Evolutionary conservation across 2,113 vertebrate species (phyloP), one percentile per base, ranked within the genome.

Genomic region (Cyrtonyx montezumae): DNA sequence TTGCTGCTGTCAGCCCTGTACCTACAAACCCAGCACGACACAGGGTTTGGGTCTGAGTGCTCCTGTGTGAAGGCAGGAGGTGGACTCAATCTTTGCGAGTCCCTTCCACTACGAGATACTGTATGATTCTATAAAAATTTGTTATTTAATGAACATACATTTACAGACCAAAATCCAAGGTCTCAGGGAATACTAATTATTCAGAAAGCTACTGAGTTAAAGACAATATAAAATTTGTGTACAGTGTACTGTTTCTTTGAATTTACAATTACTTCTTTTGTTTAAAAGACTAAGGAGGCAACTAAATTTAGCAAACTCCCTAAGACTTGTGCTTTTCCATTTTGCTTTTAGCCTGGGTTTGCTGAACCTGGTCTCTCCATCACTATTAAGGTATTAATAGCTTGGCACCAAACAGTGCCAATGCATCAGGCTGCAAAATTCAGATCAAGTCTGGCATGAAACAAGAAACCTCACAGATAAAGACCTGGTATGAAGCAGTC

Each of bases 371-470:
- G 65, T 23, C 69, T 81, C 65, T 91, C 56, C 51, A 69, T 78
- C 30, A 6, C 88, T 65, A 23, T 56, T 62, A 70, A 91, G 90
- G 88, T 93, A 93, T 93, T 90, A 86, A 80, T 75, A 85, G 28
- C 37, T 63, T 88, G 90, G 88, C 92, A 91, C 22, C 3, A 5
- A 83, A 8, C 0, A 1, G 55, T 51, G 88, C 91, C 94, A 96
- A 51, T 48, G 43, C 77, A 86, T 94, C 92, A 90, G 85, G 19
- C 61, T 90, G 65, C 65, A 63, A 83, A 83, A 80, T 37, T 43
- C 91, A 66, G 9, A 91, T 84, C 46, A 51, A 86, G 68, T 48
- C 92, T 91, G 95, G 80, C 90, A 84, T 0, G 3, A 79, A 91
- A 90, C 85, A 93, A 69, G 46, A 94, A 93, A 95, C 65, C 66